Evolutionary conservation across 1,140 invertebrate species (phyloP), one percentile per base, ranked within the genome.

Genomic region (Phymastichus coffea): DNA sequence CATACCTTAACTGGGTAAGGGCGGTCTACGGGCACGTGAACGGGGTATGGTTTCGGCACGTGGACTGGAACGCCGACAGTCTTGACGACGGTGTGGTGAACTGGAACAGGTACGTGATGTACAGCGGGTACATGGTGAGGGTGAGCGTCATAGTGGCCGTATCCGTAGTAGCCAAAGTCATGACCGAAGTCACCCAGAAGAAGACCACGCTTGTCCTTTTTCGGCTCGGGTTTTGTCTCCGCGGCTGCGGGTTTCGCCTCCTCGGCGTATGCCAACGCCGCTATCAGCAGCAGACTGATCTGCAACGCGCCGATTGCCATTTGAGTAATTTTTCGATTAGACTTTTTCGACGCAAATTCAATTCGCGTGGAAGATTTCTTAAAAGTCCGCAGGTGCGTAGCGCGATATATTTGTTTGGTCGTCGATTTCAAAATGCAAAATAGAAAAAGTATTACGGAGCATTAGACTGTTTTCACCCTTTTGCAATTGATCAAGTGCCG

Each of bases 1-100:
- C 56, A 25, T 63, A 78, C 78, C 74, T 78, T 78, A 2, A 80
- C 77, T 3, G 76, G 75, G 44, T 69, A 67, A 14, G 77, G 77
- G 44, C 76, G 73, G 54, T 79, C 77, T 48, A 79, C 76, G 25
- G 70, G 57, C 15, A 75, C 71, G 8, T 63, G 63, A 55, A 76
- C 73, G 28, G 76, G 70, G 44, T 71, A 70, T n/a, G 75, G 71
- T 52, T 72, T 66, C 33, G 75, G 71, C 2, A 74, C 71, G 8
- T 67, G 43, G 7, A 72, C 62, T 10, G 76, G 73, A 10, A 76
- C 71, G 35, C 63, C 56, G 53, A 78, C 63, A 26, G 69, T 68
- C 43, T 72, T 69, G 15, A 60, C 49, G 8, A 60, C 25, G 0
- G 57, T 60, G 1, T 60, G 20, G 15, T 57, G 44, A 57, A 65